Percentiles rank a stretch among this genome's conserved stretches.
phyloP scores from a whole-genome alignment of 2,888 invertebrate genomes.

The Cephus pygmeus region DNA sequence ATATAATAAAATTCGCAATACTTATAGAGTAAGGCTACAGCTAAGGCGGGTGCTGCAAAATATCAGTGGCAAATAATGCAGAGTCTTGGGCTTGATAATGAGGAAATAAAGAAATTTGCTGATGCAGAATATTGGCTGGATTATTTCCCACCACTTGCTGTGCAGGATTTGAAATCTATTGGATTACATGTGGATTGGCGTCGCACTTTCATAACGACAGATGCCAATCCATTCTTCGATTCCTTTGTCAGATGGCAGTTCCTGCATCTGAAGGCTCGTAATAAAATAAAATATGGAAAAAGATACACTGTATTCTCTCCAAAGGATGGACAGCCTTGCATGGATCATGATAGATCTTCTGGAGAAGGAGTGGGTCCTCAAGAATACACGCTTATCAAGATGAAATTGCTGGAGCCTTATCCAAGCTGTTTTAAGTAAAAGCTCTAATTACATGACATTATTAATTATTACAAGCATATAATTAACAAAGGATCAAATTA shows the following conservation, averaged over 20 bases:
- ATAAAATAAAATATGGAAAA: slow-evolving; percentile 97
- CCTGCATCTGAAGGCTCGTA: slow-evolving; percentile 81
- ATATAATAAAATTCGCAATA: not conserved
- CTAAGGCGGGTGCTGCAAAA: slow-evolving; percentile 89
- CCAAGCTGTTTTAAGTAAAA: slow-evolving; percentile 65
- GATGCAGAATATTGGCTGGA: slow-evolving; percentile 94
- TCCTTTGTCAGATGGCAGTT: slow-evolving; percentile 99
- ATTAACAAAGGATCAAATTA: slow-evolving; percentile 37
- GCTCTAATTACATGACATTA: not conserved
- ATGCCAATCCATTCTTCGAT: slow-evolving; percentile 97
- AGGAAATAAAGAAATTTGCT: slow-evolving; percentile 94
- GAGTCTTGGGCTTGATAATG: slow-evolving; percentile 87
- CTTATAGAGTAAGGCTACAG: slow-evolving; percentile 88
- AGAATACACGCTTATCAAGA: slow-evolving; percentile 97
- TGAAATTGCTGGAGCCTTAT: slow-evolving; percentile 82
- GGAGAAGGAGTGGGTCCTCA: slow-evolving; percentile 99
- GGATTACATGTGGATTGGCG: slow-evolving; percentile 98
- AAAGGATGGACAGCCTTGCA: slow-evolving; percentile 97
- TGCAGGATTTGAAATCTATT: slow-evolving; percentile 86
- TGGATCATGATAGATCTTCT: slow-evolving; percentile 97
- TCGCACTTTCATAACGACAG: slow-evolving; percentile 97
- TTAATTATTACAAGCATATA: not conserved
- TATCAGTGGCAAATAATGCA: slow-evolving; percentile 99
- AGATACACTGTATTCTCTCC: slow-evolving; percentile 96
- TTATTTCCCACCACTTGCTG: slow-evolving; percentile 94